phyloP scores from a whole-genome alignment of 1,140 invertebrate genomes.

The Drosophila sp. region DNA sequence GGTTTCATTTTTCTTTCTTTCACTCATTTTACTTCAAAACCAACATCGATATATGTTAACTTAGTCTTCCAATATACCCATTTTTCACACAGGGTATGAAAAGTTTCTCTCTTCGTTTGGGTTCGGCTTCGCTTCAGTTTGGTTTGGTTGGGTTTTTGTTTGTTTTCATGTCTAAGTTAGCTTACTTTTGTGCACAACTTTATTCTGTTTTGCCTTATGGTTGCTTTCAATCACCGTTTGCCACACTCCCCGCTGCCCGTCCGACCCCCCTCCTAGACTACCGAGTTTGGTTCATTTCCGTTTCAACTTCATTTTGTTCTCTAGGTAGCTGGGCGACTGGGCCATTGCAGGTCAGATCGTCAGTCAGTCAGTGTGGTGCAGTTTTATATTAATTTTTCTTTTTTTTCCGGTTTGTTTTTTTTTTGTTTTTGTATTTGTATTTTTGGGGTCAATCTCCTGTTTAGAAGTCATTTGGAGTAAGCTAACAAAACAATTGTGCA shows the following conservation, averaged over 20 bases:
- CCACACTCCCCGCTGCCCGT: background rate
- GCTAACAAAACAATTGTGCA: conserved; percentile 38
- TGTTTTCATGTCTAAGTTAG: conserved; percentile 69
- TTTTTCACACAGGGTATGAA: background rate
- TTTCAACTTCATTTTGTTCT: conserved; percentile 50
- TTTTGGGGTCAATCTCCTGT: conserved; percentile 41
- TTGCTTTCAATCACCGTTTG: conserved; percentile 56
- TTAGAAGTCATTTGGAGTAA: conserved; percentile 16
- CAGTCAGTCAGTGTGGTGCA: conserved; percentile 47
- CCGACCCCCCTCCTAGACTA: background rate
- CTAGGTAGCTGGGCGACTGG: conserved; percentile 21
- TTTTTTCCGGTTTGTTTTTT: background rate
- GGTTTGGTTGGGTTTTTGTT: conserved; percentile 53
- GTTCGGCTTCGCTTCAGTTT: conserved; percentile 26
- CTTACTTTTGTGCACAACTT: conserved; percentile 61
- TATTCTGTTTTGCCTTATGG: conserved; percentile 51
- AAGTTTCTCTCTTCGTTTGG: conserved; percentile 24
- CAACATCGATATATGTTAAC: too few relatives aligned
- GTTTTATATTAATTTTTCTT: conserved; percentile 63
- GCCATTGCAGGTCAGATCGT: conserved; percentile 56
- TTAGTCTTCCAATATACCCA: background rate
- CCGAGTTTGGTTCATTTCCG: conserved; percentile 67
- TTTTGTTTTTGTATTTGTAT: too few relatives aligned
- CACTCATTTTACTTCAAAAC: too few relatives aligned
- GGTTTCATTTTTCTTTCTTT: too few relatives aligned